These are phyloP conservation scores for Cryptocheilus praepositus DNA, from an alignment of 2,888 invertebrate species.

Conservation along the genomic window DNA sequence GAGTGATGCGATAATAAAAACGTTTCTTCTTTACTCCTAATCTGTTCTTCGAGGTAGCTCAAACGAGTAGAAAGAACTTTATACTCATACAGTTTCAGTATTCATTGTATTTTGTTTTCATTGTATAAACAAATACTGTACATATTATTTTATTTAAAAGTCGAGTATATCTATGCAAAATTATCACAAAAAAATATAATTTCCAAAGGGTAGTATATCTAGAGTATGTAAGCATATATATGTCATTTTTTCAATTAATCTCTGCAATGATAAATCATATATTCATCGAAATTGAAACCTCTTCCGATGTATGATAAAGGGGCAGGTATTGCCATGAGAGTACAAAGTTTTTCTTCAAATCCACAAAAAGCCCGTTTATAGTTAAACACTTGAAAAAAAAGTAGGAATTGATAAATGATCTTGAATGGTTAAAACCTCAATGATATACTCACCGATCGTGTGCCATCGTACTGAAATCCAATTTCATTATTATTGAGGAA, in stretches of 20 bases:
- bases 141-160: too few relatives aligned
- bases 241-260: not conserved
- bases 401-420: constrained; percentile 1
- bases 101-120: constrained; percentile 3
- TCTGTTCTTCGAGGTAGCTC: too few relatives aligned
- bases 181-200: too few relatives aligned
- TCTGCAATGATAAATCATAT: not conserved
- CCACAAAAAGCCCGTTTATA: constrained; percentile 43
- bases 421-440: not conserved
- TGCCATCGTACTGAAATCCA: constrained; percentile 55
- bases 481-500: constrained; percentile 60
- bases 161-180: not conserved
- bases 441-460: constrained; percentile 54
- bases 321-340: constrained; percentile 53
- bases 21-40: constrained; percentile 36
- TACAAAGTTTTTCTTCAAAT: constrained; percentile 51
- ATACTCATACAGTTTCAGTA: not conserved
- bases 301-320: not conserved
- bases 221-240: not conserved
- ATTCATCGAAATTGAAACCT: not conserved
- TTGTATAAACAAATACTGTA: not conserved
- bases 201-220: too few relatives aligned
- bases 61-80: not conserved
- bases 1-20: constrained; percentile 53
- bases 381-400: constrained; percentile 53